phyloP scores from a whole-genome alignment of 2,113 vertebrate species.

The Ammodytes marinus region DNA sequence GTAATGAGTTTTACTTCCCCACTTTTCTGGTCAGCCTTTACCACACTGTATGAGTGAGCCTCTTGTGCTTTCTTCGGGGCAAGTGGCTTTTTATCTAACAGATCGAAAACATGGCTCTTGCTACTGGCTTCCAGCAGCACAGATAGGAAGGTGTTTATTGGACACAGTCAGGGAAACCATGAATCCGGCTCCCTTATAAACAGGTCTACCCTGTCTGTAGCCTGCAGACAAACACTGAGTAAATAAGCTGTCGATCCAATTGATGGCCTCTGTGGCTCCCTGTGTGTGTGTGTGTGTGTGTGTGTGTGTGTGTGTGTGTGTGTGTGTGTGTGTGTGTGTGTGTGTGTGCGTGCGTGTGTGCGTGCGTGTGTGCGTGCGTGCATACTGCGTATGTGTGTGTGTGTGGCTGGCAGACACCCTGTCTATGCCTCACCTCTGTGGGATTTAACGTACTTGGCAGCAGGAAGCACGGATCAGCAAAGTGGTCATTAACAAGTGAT shows the following conservation, averaged over 20 bases:
- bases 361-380: too few species aligned
- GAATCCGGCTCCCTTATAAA: constrained; percentile 65
- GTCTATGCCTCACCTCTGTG: constrained; percentile 22
- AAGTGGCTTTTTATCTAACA: constrained; percentile 55
- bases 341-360: constrained; percentile 8
- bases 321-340: constrained; percentile 19
- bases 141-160: constrained; percentile 72
- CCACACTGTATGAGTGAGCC: constrained; percentile 26
- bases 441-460: constrained; percentile 38
- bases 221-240: constrained; percentile 64
- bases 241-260: constrained; percentile 67
- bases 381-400: too few species aligned
- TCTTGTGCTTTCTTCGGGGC: constrained; percentile 41
- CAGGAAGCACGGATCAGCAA: constrained; percentile 7
- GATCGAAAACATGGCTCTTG: constrained; percentile 65
- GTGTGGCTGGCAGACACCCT: constrained; percentile 29
- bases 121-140: constrained; percentile 56
- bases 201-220: constrained; percentile 32
- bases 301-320: constrained; percentile 36
- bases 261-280: constrained; percentile 34
- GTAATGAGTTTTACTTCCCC: not conserved
- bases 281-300: constrained; percentile 15
- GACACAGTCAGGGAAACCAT: constrained; percentile 50
- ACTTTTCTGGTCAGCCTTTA: constrained; percentile 27
- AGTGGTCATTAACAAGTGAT: constrained; percentile 30